phyloP scores from a whole-genome alignment of 2,888 invertebrate genomes.

The Drepanosiphum platanoidis region DNA sequence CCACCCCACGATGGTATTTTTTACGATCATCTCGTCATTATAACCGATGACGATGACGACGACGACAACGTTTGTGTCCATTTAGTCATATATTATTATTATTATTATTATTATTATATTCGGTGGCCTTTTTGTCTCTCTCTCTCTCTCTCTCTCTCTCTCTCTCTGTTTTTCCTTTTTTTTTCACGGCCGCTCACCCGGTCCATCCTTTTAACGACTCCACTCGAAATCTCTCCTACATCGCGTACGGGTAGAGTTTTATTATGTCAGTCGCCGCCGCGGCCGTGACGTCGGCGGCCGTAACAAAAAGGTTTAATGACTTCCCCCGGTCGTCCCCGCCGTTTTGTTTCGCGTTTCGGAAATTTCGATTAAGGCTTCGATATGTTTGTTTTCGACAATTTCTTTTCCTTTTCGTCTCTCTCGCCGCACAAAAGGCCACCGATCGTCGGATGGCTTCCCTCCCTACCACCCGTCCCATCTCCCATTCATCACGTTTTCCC shows the following conservation, averaged over 20 bases:
- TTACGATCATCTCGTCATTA: neutral
- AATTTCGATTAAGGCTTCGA: slow-evolving; percentile 17
- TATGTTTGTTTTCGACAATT: neutral
- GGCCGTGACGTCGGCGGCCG: neutral
- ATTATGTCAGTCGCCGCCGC: neutral
- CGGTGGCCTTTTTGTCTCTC: neutral
- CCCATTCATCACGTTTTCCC: neutral
- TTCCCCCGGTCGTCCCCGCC: neutral
- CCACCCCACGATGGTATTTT: neutral
- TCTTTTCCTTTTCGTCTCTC: neutral
- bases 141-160: neutral
- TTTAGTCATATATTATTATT: no score
- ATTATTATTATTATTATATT: no score
- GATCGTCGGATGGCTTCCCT: neutral
- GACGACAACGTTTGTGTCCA: neutral
- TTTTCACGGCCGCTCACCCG: slow-evolving; percentile 3
- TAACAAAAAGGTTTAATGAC: slow-evolving; percentile 28
- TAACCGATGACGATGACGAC: neutral
- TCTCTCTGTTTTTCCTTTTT: neutral
- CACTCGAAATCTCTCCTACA: slow-evolving; percentile 33
- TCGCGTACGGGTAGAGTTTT: neutral
- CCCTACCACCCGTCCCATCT: no score
- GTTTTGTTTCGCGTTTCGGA: neutral
- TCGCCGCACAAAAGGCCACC: neutral
- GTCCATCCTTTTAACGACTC: slow-evolving; percentile 48